Base-by-base conservation (phyloP, 1,140 invertebrate genomes). In the Mylabris phalerata region DNA sequence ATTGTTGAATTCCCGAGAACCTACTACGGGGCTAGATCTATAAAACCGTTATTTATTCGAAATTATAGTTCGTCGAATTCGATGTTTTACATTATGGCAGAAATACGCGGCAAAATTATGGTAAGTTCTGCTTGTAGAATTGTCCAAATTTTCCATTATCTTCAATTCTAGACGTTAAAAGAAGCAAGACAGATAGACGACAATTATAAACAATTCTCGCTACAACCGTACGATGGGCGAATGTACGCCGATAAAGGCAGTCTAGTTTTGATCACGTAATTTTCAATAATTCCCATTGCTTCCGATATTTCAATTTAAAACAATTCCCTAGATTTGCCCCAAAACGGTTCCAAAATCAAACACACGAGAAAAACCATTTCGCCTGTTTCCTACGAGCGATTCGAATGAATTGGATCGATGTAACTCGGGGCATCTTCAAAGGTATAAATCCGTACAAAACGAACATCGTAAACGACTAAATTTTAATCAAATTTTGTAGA, bases 31-130 rank as follows among this genome's bases (percentile, higher is more conserved):
- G 48, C 62, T 5, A 13, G 25, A 4, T 45, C 43, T n/a, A 61
- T 47, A 7, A 45, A 51, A 46, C 59, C 61, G 7, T 24, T 69
- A 2, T 43, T 67, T 4, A 51, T 70, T 2, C 48, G 60, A 48
- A 70, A 70, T 60, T 61, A 52, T 9, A 70, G 68, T 39, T 67
- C 67, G 0, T 60, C 54, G 5, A 26, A 55, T 45, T 52, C 57
- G 1, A 62, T 66, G 52, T 67, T 68, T 52, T 68, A 67, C 44
- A 56, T 61, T 3, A 52, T 65, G 57, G 66, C 55, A 4, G 60
- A 60, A 26, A 32, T 54, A 19, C 40, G 48, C 10, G 32, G 39
- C 41, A 55, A 41, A 10, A 54, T 32, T 10, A 11, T 51, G 48
- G 64, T 65, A 59, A 63, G 61, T 59, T 5, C 7, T 48, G 11